Base-by-base conservation (phyloP, 2,797 vertebrate genomes). In the Carcharodon carcharias region DNA sequence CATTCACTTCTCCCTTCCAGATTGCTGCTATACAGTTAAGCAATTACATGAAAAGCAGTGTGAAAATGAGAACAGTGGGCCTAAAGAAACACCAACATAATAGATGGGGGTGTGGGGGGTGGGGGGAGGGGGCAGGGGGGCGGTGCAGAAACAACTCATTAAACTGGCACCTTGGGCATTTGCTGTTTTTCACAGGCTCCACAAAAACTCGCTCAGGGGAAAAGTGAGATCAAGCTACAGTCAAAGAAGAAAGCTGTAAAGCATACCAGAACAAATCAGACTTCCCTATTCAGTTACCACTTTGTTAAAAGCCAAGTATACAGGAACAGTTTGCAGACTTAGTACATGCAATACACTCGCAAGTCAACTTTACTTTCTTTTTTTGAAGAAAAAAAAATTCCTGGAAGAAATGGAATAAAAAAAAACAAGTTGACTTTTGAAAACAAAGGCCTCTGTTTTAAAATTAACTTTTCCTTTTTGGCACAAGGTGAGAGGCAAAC, bases 131-230 rank as follows among this genome's bases (percentile, higher is more conserved):
- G 6, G 35, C n/a, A n/a, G n/a, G n/a, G n/a, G n/a, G n/a, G n/a
- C n/a, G 16, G 8, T 23, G 12, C 35, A 54, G 50, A 73, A 54
- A 54, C 12, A 58, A 77, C 94, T 95, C 94, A 56, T 95, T 95
- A 95, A 95, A 73, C 69, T 14, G 73, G 69, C 12, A 71, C 94
- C 94, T 95, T 67, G 67, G 94, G 94, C 94, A 67, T 18, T 77
- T 56, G 94, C 69, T 95, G 94, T 77, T 95, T 95, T 58, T 54
- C 54, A 63, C 61, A 93, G 63, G 50, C 69, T 95, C 69, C 45
- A 95, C 23, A 56, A 77, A 56, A 77, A 95, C 31, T 77, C 73
- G 94, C 94, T 95, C 94, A 73, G 50, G 94, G 94, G 69, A 95
- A 35, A 56, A 95, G 31, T 5, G 14, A 95, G 69, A 95, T 95